These are phyloP conservation scores for Amiota mariae DNA, from an alignment of 2,888 invertebrate genomes.

Conservation along the genomic window DNA sequence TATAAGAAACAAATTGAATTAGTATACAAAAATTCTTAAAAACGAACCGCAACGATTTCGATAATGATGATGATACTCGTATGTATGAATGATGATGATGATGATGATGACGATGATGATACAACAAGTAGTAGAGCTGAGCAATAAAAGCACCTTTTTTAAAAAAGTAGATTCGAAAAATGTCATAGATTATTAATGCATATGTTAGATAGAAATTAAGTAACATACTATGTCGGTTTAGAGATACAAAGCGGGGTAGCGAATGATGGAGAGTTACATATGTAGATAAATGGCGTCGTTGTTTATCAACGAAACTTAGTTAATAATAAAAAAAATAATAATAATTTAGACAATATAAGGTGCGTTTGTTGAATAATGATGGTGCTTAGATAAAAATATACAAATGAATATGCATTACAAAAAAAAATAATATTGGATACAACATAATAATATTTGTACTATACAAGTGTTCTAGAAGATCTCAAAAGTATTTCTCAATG, in stretches of 20 bases:
- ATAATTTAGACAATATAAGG: background rate
- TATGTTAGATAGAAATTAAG: no score
- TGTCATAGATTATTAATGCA: background rate
- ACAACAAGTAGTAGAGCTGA: no score
- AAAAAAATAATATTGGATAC: no score
- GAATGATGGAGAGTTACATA: background rate
- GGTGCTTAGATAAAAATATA: conserved; percentile 49
- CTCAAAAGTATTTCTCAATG: background rate
- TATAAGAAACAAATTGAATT: background rate
- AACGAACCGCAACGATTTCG: background rate
- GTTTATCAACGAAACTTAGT: background rate
- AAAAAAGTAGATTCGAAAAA: background rate
- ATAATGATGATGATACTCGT: background rate
- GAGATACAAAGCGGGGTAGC: background rate
- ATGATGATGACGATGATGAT: no score
- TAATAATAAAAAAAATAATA: conserved; percentile 10
- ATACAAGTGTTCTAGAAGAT: background rate
- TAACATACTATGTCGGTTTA: background rate
- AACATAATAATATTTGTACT: background rate
- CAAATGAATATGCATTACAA: background rate
- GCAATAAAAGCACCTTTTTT: conserved; percentile 18
- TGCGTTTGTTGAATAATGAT: conserved; percentile 45
- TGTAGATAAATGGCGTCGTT: background rate
- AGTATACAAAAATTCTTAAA: background rate
- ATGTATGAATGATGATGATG: no score